Percentiles rank a stretch among this genome's conserved stretches.
These are phyloP conservation scores for Chiroxiphia lanceolata DNA, from an alignment of 2,797 vertebrate species.

Conservation along the genomic window DNA sequence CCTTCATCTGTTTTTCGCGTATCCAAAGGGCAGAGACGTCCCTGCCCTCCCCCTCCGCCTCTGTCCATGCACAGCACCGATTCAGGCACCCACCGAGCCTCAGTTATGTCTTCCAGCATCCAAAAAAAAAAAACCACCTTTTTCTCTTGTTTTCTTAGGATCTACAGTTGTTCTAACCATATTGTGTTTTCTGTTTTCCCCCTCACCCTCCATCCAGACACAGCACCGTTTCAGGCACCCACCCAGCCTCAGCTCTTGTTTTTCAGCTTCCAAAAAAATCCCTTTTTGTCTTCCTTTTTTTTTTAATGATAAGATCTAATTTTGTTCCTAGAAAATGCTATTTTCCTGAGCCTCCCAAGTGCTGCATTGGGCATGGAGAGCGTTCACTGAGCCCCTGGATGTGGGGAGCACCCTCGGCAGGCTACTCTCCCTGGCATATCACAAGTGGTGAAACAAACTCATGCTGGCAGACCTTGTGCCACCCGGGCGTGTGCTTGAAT, in stretches of 20 bases:
- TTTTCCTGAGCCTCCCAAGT: not conserved
- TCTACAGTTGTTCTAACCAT: too few species aligned
- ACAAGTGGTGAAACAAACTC: not conserved
- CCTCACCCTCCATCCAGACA: not conserved
- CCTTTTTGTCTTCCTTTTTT: not conserved
- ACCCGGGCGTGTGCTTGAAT: not conserved
- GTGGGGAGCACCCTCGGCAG: not conserved
- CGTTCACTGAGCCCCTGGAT: not conserved
- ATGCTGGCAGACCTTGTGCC: rapidly evolving
- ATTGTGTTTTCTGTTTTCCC: not conserved
- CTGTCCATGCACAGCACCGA: not conserved
- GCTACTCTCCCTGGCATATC: not conserved
- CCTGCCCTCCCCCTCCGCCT: too few species aligned
- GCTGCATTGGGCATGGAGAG: rapidly evolving
- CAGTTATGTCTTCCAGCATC: not conserved
- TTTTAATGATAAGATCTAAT: too few species aligned
- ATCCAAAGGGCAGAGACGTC: not conserved
- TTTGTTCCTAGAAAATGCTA: not conserved
- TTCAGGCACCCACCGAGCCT: not conserved
- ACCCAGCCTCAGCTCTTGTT: not conserved
- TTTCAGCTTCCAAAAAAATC: not conserved
- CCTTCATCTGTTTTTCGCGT: not conserved
- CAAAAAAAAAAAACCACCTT: not conserved
- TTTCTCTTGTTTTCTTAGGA: too few species aligned
- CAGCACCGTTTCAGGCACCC: not conserved